These are phyloP conservation scores for Alligator mississippiensis DNA, from an alignment of 2,113 vertebrate species.

Conservation along the genomic window DNA sequence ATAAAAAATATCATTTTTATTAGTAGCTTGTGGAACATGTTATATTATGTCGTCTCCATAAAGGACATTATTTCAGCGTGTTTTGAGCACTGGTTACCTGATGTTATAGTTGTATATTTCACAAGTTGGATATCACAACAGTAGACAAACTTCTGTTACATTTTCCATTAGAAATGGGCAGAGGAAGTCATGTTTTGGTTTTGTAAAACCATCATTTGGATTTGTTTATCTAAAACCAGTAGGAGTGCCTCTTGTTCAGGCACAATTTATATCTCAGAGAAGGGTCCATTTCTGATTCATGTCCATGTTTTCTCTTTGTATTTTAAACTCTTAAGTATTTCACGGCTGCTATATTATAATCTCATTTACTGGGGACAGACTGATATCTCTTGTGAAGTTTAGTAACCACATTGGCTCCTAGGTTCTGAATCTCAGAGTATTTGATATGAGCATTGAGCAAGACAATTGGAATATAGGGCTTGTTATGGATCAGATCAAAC, in stretches of 20 bases:
- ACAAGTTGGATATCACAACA: background rate
- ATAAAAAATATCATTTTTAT: conserved; percentile 20
- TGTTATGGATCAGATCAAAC: background rate
- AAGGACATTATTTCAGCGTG: background rate
- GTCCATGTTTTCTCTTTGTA: background rate
- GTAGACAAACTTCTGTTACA: background rate
- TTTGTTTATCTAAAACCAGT: background rate
- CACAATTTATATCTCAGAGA: background rate
- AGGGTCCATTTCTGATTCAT: background rate
- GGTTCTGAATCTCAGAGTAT: background rate
- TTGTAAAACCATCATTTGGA: background rate
- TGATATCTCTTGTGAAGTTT: background rate
- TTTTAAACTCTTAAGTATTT: background rate
- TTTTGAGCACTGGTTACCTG: conserved; percentile 8
- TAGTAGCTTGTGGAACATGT: background rate
- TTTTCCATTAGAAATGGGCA: background rate
- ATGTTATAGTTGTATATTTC: background rate
- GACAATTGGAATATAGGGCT: background rate
- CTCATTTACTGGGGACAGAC: background rate
- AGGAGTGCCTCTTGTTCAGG: background rate
- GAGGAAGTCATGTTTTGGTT: background rate
- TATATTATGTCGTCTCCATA: background rate
- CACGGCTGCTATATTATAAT: background rate
- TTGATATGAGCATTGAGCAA: background rate
- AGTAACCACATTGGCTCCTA: background rate